A percentile compares a stretch with the other conserved stretches of the same genome.
phyloP scores from a whole-genome alignment of 1,140 invertebrate genomes.

The Triops cancriformis region DNA sequence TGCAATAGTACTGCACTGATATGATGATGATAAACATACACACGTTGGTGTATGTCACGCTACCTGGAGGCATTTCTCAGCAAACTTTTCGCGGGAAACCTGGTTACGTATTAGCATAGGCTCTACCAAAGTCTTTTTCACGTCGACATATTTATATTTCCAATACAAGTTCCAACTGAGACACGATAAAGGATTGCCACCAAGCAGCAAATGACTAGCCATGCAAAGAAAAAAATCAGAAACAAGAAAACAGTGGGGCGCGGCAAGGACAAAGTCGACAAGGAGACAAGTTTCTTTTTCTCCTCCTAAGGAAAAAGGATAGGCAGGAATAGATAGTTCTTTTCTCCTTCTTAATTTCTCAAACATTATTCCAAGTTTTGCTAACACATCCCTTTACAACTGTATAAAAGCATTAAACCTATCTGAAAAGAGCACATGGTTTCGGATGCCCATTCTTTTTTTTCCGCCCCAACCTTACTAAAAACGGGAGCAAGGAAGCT shows the following conservation, averaged over 20 bases:
- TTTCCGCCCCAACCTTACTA: not conserved
- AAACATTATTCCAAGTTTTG: not conserved
- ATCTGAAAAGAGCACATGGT: conserved; percentile 2
- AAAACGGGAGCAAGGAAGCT: not conserved
- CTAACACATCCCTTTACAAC: not conserved
- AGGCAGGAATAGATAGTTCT: conserved; percentile 5
- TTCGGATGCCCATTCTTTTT: not conserved
- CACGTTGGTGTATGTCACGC: not conserved
- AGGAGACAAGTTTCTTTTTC: not conserved
- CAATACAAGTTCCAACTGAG: conserved; percentile 13
- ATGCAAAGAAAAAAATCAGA: not conserved
- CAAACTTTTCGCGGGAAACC: not conserved
- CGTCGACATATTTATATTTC: conserved; percentile 10
- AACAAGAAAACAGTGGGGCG: not conserved
- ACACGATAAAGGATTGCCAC: conserved; percentile 13
- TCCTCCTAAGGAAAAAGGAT: not conserved
- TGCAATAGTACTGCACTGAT: too few relatives aligned
- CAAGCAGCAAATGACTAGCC: conserved; percentile 12
- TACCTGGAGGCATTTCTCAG: not conserved
- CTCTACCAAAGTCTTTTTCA: not conserved
- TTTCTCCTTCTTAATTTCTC: not conserved
- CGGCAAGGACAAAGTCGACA: conserved; percentile 8
- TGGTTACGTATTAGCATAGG: not conserved
- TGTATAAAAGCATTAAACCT: conserved; percentile 8
- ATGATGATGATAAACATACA: too few relatives aligned